phyloP scores from a whole-genome alignment of 2,888 invertebrate genomes.

The Coleophora deauratella region DNA sequence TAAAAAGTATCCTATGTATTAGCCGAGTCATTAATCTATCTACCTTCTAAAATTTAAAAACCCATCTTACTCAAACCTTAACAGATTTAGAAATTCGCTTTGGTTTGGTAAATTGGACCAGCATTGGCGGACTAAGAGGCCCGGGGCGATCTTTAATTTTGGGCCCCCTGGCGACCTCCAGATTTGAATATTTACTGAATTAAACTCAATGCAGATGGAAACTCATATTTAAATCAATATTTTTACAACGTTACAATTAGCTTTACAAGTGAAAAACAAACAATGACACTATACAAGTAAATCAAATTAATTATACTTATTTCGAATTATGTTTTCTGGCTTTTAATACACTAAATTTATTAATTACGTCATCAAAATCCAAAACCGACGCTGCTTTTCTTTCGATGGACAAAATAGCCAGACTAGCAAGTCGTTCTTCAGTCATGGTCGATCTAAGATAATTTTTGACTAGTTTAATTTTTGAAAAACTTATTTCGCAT shows the following conservation, averaged over 20 bases:
- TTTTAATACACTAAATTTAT: too few species aligned
- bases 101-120: too few species aligned
- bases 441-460: background rate
- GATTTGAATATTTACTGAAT: too few species aligned
- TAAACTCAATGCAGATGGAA: too few species aligned
- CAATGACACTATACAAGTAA: background rate
- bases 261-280: background rate
- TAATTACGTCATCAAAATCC: background rate
- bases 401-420: background rate
- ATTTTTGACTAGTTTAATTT: slow-evolving; percentile 1
- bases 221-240: too few species aligned
- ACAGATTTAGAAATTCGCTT: too few species aligned
- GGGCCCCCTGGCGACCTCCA: background rate
- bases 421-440: background rate
- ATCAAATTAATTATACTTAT: background rate
- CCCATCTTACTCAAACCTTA: too few species aligned
- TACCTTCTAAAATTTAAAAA: too few species aligned
- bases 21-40: too few species aligned
- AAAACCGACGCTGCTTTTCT: background rate
- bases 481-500: background rate
- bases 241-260: too few species aligned
- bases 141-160: background rate
- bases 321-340: background rate
- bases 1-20: too few species aligned
- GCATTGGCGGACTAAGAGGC: too few species aligned